Evolutionary conservation across 2,888 invertebrate genomes (phyloP), one percentile per base, ranked within the genome.

Genomic region (Plagodis dolabraria): DNA sequence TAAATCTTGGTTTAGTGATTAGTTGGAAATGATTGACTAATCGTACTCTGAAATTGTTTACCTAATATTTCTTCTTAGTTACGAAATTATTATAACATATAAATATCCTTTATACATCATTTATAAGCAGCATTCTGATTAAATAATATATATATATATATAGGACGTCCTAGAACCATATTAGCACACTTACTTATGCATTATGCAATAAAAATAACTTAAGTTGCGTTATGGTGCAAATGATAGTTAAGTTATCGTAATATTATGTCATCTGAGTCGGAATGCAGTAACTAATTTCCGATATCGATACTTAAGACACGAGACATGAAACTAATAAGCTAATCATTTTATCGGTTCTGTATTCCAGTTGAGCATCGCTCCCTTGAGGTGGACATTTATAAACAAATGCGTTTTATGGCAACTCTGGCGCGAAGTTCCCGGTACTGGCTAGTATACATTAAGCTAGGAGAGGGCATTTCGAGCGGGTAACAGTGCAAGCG

Each of bases 391-490:
- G 66, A 68, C 67, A 69, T 73, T 69, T 72, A 76, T 76, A 78
- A 77, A 79, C 74, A 76, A 68, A 71, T 68, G 68, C 61, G 64
- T 68, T 67, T 68, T 69, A 67, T 73, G 72, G 75, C 74, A 69
- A 69, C 72, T 52, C 69, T 43, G 67, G 57, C 48, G 59, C 53
- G 64, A 57, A 45, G 56, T 75, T 77, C 74, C 69, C 67, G 69
- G 74, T 69, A 75, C 60, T 53, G 49, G 60, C 56, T 51, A n/a
- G 51, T 54, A 56, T 64, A 66, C 57, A 60, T 60, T 61, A 43
- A 47, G 47, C 57, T 44, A 54, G 57, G 46, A 63, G 55, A 43
- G 58, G 47, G 53, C 56, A 57, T 57, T 58, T 22, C 22, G 22
- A 22, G 22, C 53, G 51, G 9, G 56, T 49, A 22, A 12, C 35